Conservation (phyloP, 2,797 vertebrate species). For the Pagetopsis macropterus region DNA sequence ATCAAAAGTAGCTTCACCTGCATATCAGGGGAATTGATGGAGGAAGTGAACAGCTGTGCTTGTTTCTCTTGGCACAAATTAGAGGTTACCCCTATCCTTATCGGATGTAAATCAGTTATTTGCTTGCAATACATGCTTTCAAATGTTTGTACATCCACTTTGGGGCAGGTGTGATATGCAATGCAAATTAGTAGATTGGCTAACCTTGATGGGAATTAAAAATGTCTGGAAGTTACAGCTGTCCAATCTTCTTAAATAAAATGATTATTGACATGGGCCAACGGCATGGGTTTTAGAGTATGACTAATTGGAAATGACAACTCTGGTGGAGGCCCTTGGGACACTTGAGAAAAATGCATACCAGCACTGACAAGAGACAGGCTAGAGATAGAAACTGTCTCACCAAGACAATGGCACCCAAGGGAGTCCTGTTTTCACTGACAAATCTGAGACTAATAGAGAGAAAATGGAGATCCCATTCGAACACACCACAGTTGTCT, state of each 20-base stretch:
- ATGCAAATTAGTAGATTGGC: conserved; percentile 58
- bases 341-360: conserved; percentile 44
- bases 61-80: conserved; percentile 51
- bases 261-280: conserved; percentile 76
- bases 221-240: conserved; percentile 62
- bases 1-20: conserved; percentile 62
- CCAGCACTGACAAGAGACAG: conserved; percentile 54
- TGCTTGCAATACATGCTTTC: conserved; percentile 57
- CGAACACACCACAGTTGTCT: conserved; percentile 34
- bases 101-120: conserved; percentile 67
- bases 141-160: conserved; percentile 55
- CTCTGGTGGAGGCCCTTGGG: conserved; percentile 56
- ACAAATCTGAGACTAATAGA: conserved; percentile 69
- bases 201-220: conserved; percentile 63
- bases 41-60: conserved; percentile 67
- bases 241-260: conserved; percentile 57
- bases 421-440: conserved; percentile 63
- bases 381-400: conserved; percentile 52
- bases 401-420: conserved; percentile 63
- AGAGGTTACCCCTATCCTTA: conserved; percentile 55
- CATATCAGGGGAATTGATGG: conserved; percentile 47
- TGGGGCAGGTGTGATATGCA: conserved; percentile 64
- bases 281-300: conserved; percentile 56
- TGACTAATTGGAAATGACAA: conserved; percentile 83
- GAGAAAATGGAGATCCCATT: conserved; percentile 55